phyloP scores from a whole-genome alignment of 2,888 invertebrate genomes.

The Folsomia manolachei region DNA sequence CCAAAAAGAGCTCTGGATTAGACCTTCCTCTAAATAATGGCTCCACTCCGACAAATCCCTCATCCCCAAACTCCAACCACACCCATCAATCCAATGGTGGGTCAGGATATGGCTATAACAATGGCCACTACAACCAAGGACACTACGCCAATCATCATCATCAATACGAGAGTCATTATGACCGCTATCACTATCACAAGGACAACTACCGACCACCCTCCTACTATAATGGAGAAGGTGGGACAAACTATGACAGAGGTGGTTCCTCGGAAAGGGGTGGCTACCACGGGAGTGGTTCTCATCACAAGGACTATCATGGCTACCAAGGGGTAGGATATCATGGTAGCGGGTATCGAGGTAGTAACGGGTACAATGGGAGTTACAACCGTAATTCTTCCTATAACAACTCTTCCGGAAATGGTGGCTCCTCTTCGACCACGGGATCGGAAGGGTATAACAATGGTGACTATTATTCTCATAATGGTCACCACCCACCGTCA shows the following conservation, averaged over 20 bases:
- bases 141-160: slow-evolving; percentile 30
- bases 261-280: slow-evolving; percentile 17
- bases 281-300: slow-evolving; percentile 27
- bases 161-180: slow-evolving; percentile 31
- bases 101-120: slow-evolving; percentile 30
- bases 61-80: slow-evolving; percentile 28
- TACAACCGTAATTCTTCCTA: too few relatives aligned
- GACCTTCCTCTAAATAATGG: slow-evolving; percentile 14
- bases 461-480: slow-evolving; percentile 17
- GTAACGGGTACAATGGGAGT: slow-evolving; percentile 27
- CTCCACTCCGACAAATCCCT: slow-evolving; percentile 23
- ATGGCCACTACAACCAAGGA: slow-evolving; percentile 24
- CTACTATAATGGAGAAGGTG: slow-evolving; percentile 26
- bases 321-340: slow-evolving; percentile 24
- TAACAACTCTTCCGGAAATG: slow-evolving; percentile 31
- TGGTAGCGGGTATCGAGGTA: slow-evolving; percentile 27
- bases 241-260: slow-evolving; percentile 14
- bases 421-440: slow-evolving; percentile 16
- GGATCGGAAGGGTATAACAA: slow-evolving; percentile 18
- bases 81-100: slow-evolving; percentile 25
- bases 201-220: slow-evolving; percentile 40
- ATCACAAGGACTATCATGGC: slow-evolving; percentile 14
- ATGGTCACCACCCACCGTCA: slow-evolving; percentile 32
- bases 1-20: slow-evolving; percentile 15
- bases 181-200: slow-evolving; percentile 41